Base-by-base conservation (phyloP, 2,888 invertebrate genomes). In the Bellardia pandia region DNA sequence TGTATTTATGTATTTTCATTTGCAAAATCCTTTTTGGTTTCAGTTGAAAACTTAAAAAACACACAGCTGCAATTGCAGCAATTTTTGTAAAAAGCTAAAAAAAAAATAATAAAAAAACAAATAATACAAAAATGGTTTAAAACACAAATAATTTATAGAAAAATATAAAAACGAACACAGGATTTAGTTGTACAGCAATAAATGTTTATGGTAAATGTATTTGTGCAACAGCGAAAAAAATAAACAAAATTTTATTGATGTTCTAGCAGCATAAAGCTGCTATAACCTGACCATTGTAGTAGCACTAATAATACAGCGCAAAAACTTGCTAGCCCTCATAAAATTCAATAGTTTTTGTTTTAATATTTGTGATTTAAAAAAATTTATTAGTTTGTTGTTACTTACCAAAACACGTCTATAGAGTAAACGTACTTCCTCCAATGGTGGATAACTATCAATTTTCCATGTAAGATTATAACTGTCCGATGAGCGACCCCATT, bases 391-490 rank as follows among this genome's bases (percentile, higher is more conserved):
- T 80, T 45, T 75, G 62, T 72, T 64, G 33, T 72, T 51, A 91
- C 93, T 92, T 89, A 96, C 96, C 94, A 96, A 95, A 0, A 96
- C 94, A 91, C 96, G 96, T 89, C 96, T 94, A 91, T 96, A 96
- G 11, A 96, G 94, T 75, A 96, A 94, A 68, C 96, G 92, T 88
- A 96, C 95, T 93, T 96, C 96, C 89, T 96, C 95, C 30, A 96
- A 93, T 72, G 96, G 96, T 51, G 96, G 96, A 93, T 96, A 96
- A 92, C 96, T 96, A 94, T 96, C 96, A 74, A 96, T 96, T 85
- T 95, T 94, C 95, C 96, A 96, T 88, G 95, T 94, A 72, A 96
- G 94, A 91, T 95, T 95, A 94, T 96, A 96, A 71, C 95, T 94
- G 90, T 95, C 94, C 83, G 95, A 94, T 30, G 95, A 93, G 56